These are phyloP conservation scores for Chionis minor DNA, from an alignment of 2,113 vertebrate species.

Conservation along the genomic window DNA sequence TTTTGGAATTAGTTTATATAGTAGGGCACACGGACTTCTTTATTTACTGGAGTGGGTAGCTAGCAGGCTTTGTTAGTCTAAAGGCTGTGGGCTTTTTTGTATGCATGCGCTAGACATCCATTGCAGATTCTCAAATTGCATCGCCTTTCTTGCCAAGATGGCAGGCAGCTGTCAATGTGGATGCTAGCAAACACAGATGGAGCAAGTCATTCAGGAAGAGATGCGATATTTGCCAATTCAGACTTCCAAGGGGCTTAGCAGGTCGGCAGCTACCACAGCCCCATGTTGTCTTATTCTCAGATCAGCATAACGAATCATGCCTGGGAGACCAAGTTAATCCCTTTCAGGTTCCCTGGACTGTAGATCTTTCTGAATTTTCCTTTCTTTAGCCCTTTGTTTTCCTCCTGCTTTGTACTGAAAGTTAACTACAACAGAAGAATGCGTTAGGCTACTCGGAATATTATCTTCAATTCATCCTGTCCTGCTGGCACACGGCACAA, in stretches of 20 bases:
- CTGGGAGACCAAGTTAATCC: constrained; percentile 64
- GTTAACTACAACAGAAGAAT: constrained; percentile 52
- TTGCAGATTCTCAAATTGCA: constrained; percentile 48
- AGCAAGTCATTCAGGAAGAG: constrained; percentile 47
- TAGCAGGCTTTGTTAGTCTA: constrained; percentile 7
- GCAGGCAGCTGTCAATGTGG: constrained; percentile 64
- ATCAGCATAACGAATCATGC: constrained; percentile 63
- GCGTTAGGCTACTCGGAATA: constrained; percentile 40
- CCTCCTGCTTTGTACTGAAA: constrained; percentile 49
- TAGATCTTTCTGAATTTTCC: constrained; percentile 61
- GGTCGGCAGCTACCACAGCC: constrained; percentile 29
- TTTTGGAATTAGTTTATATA: constrained; percentile 11
- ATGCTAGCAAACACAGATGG: constrained; percentile 68
- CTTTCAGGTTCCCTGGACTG: constrained; percentile 63
- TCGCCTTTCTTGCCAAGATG: constrained; percentile 55
- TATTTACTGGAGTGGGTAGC: constrained; percentile 12
- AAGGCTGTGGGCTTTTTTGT: background rate
- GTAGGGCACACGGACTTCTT: background rate
- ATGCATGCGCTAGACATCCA: background rate
- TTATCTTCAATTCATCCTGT: constrained; percentile 41
- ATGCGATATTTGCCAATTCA: constrained; percentile 57
- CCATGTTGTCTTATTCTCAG: constrained; percentile 22
- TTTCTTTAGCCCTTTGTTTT: constrained; percentile 64
- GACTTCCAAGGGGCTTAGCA: constrained; percentile 49
- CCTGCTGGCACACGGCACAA: constrained; percentile 26